phyloP scores from a whole-genome alignment of 2,888 invertebrate genomes.

The Ethmia dodecea region DNA sequence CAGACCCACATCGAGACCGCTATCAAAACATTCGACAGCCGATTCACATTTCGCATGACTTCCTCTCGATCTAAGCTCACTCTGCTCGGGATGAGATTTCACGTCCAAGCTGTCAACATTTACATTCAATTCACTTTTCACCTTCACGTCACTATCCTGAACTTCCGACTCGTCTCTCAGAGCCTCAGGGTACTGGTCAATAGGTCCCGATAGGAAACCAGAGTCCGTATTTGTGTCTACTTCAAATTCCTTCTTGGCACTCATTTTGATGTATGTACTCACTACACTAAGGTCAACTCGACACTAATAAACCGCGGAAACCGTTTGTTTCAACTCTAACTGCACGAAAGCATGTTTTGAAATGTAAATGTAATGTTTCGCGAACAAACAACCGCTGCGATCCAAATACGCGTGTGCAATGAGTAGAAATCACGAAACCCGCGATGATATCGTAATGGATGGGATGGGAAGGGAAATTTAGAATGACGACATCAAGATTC shows the following conservation, averaged over 20 bases:
- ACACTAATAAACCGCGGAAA: conserved; percentile 12
- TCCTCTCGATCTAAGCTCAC: too few relatives aligned
- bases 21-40: too few relatives aligned
- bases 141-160: conserved; percentile 10
- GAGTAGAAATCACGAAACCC: conserved; percentile 20
- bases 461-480: not conserved
- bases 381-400: conserved; percentile 29
- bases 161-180: conserved; percentile 24
- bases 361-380: conserved; percentile 19
- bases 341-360: conserved; percentile 45
- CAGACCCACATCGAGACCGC: too few relatives aligned
- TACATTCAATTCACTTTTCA: conserved; percentile 13
- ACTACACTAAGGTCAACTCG: conserved; percentile 16
- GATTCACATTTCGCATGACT: too few relatives aligned
- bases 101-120: too few relatives aligned
- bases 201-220: conserved; percentile 53
- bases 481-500: not conserved
- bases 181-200: conserved; percentile 31
- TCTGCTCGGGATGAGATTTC: too few relatives aligned
- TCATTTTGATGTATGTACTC: conserved; percentile 38
- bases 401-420: conserved; percentile 43
- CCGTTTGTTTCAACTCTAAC: conserved; percentile 22
- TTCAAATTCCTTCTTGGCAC: conserved; percentile 55
- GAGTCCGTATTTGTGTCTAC: conserved; percentile 54
- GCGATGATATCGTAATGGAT: not conserved